Conservation (phyloP, 2,888 invertebrate genomes). For the Drosophila prolongata region DNA sequence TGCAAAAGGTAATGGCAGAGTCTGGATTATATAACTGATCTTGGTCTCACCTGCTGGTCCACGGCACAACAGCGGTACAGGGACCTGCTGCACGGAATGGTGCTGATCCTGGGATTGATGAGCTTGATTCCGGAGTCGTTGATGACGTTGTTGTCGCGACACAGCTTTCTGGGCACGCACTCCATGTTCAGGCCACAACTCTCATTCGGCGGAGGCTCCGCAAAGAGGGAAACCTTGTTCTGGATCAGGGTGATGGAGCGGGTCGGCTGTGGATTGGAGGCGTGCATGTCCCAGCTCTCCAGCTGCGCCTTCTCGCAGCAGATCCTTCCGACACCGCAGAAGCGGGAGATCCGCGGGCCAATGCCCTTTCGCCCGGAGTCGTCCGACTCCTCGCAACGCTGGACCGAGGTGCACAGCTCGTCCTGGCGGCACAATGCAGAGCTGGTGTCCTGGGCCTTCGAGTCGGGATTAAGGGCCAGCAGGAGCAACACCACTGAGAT, state of each 20-base stretch:
- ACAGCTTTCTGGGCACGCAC: constrained; percentile 61
- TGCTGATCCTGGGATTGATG: constrained; percentile 52
- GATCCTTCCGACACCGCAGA: constrained; percentile 39
- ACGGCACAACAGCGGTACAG: constrained; percentile 58
- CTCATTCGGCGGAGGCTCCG: constrained; percentile 49
- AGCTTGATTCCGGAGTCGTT: constrained; percentile 54
- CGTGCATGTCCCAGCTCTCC: constrained; percentile 50
- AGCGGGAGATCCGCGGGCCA: constrained; percentile 41
- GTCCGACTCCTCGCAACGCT: constrained; percentile 52
- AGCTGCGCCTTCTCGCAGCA: constrained; percentile 62
- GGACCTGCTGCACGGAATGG: constrained; percentile 26
- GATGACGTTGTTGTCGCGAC: constrained; percentile 56
- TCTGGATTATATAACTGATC: too few relatives aligned
- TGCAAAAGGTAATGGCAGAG: too few relatives aligned
- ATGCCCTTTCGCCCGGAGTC: constrained; percentile 55
- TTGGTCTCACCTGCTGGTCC: constrained; percentile 40
- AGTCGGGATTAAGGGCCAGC: neutral
- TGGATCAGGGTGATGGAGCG: neutral
- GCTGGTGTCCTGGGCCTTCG: constrained; percentile 21
- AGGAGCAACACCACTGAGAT: neutral
- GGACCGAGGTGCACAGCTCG: constrained; percentile 54
- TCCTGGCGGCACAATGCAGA: constrained; percentile 16
- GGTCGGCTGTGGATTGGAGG: too few relatives aligned
- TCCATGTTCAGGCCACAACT: constrained; percentile 61
- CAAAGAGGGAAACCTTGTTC: neutral